Percentiles rank a stretch among this genome's conserved stretches.
These are phyloP conservation scores for Myotis vivesi DNA, from an alignment of 2,797 vertebrate species.

Conservation along the genomic window DNA sequence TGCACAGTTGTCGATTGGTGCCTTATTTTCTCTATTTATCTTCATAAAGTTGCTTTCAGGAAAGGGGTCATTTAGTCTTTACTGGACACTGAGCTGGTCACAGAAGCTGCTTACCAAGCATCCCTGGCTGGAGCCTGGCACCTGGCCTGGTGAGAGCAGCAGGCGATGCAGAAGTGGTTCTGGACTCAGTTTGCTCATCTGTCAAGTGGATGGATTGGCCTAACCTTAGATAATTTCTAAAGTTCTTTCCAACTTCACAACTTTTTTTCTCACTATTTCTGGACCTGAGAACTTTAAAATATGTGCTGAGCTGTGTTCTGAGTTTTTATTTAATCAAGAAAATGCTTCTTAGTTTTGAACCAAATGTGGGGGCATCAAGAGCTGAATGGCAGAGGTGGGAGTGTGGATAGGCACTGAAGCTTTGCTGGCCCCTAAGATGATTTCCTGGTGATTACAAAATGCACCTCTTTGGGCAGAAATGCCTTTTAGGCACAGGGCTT, in stretches of 20 bases:
- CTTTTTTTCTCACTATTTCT: background rate
- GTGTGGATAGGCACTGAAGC: background rate
- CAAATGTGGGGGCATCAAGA: background rate
- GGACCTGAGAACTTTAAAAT: background rate
- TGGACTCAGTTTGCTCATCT: background rate
- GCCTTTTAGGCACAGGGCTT: background rate
- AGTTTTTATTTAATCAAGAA: background rate
- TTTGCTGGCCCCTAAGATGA: background rate
- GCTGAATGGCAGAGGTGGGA: background rate
- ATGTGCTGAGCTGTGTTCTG: background rate
- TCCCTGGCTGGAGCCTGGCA: background rate
- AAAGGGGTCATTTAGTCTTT: constrained; percentile 8
- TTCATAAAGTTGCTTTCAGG: background rate
- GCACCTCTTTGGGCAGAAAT: background rate
- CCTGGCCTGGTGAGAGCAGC: background rate
- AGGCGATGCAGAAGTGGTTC: background rate
- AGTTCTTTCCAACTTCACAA: background rate
- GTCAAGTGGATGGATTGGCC: background rate
- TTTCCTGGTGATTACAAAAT: constrained; percentile 18
- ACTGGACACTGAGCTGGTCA: background rate
- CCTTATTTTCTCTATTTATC: background rate
- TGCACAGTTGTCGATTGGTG: background rate
- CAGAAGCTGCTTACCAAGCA: background rate
- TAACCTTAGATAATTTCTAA: background rate
- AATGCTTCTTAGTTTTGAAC: background rate